These are phyloP conservation scores for Platichthys stellatus DNA, from an alignment of 2,113 vertebrate genomes.

Conservation along the genomic window DNA sequence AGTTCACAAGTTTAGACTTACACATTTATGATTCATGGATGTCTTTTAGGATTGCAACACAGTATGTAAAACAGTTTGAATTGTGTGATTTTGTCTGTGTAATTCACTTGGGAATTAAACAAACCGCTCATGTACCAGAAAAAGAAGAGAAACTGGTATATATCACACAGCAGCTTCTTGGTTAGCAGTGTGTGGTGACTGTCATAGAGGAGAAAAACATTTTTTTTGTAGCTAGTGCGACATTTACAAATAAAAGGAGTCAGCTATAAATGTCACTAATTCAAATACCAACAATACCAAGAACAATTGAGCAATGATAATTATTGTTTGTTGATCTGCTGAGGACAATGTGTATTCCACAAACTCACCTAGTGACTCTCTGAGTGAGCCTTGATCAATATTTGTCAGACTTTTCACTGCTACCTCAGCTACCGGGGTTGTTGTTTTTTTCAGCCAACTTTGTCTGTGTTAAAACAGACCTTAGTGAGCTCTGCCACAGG, in stretches of 20 bases:
- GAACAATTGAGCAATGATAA: too few species aligned
- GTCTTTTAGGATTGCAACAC: neutral
- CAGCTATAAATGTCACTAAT: too few species aligned
- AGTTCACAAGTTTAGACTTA: neutral
- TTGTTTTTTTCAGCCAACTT: neutral
- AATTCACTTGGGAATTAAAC: neutral
- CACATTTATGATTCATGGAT: neutral
- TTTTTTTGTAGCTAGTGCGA: too few species aligned
- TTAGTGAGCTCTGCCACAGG: too few species aligned
- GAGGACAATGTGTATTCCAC: neutral
- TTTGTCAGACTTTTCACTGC: neutral
- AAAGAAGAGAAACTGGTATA: neutral
- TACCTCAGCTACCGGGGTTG: too few species aligned
- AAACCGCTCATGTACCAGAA: neutral
- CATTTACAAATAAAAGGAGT: too few species aligned
- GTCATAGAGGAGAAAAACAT: too few species aligned
- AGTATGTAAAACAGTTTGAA: neutral
- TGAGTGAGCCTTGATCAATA: neutral
- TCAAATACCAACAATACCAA: too few species aligned
- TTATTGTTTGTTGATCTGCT: neutral
- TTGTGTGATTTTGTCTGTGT: neutral
- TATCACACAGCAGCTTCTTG: neutral
- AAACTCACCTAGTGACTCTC: slow-evolving; percentile 6
- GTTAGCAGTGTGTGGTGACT: neutral
- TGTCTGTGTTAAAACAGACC: neutral